These are phyloP conservation scores for Pampusana beccarii DNA, from an alignment of 2,113 vertebrate species.

Conservation along the genomic window DNA sequence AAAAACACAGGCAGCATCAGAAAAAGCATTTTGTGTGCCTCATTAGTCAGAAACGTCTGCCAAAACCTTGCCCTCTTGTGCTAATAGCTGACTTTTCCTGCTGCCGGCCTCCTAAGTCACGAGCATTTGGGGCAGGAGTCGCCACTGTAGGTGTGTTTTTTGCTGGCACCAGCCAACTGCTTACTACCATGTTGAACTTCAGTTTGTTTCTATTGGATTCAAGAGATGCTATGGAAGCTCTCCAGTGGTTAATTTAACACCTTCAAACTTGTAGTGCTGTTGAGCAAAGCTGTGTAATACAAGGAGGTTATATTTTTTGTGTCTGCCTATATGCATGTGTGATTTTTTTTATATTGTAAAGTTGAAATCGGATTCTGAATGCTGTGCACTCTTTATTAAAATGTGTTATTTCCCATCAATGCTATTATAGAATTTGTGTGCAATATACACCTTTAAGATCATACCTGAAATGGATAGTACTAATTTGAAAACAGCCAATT, in stretches of 20 bases:
- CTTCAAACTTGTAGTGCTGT: not conserved
- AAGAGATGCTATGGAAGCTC: not conserved
- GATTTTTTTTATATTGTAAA: not conserved
- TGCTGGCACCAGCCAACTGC: not conserved
- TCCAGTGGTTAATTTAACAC: constrained; percentile 18
- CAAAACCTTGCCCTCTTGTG: not conserved
- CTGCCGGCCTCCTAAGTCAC: not conserved
- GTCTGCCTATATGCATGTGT: fast-evolving
- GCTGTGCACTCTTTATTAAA: not conserved
- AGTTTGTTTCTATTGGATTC: constrained; percentile 1
- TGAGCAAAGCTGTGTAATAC: not conserved
- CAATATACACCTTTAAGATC: not conserved
- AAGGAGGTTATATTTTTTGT: not conserved
- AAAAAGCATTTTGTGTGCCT: constrained; percentile 17
- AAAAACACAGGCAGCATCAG: not conserved
- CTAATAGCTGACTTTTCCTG: not conserved
- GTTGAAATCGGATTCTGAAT: not conserved
- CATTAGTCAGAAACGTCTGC: constrained; percentile 2
- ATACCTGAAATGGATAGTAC: not conserved
- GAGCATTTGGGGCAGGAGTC: not conserved
- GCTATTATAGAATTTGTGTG: not conserved
- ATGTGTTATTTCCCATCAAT: not conserved
- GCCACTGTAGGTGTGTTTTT: not conserved
- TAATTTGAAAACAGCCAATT: not conserved
- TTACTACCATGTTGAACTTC: not conserved